phyloP scores from a whole-genome alignment of 2,113 vertebrate genomes.

The Alethe castanea region DNA sequence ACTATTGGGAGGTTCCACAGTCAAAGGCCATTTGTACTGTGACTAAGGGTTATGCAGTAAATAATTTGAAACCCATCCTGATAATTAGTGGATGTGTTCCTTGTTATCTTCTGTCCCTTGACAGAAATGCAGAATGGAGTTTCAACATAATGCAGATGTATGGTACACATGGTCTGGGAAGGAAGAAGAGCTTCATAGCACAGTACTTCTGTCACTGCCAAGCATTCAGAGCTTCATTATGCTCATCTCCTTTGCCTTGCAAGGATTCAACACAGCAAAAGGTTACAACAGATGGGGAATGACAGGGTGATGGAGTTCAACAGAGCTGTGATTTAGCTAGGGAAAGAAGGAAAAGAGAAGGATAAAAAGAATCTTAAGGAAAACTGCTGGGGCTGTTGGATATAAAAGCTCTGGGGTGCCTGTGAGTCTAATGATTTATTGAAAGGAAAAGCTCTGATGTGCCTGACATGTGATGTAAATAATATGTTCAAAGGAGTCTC shows the following conservation, averaged over 20 bases:
- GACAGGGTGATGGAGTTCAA: background rate
- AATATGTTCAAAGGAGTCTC: background rate
- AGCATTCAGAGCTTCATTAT: background rate
- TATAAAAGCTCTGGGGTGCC: background rate
- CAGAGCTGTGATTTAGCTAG: background rate
- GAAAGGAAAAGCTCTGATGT: background rate
- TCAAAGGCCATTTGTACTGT: background rate
- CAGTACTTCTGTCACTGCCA: background rate
- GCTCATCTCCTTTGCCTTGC: background rate
- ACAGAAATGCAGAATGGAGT: background rate
- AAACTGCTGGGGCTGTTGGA: background rate
- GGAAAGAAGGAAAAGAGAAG: background rate
- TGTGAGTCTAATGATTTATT: background rate
- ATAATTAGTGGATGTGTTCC: background rate
- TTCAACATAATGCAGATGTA: background rate
- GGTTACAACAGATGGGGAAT: background rate
- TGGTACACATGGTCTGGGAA: background rate
- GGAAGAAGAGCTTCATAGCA: background rate
- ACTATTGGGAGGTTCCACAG: background rate
- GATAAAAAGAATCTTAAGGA: background rate
- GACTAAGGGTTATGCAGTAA: background rate
- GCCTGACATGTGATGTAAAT: background rate
- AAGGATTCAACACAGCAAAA: background rate
- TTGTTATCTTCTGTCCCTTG: background rate
- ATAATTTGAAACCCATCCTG: background rate